Conservation (phyloP, 2,888 invertebrate genomes). For the Brachyptera putata region DNA sequence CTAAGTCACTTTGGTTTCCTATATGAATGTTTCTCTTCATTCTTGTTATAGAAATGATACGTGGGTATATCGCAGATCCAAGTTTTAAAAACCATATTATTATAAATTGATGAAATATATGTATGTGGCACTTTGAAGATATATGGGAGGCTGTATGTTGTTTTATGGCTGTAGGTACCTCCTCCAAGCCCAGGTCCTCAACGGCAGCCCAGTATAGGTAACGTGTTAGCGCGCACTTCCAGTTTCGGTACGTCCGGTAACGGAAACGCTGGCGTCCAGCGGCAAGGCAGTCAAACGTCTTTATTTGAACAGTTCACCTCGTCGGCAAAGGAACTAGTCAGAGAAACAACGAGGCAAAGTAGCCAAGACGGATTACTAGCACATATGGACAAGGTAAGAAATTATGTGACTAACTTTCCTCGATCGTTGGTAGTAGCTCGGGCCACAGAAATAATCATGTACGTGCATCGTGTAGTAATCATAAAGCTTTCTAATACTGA, state of each 20-base stretch:
- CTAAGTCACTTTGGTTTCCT: no score
- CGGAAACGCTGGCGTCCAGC: slow-evolving; percentile 47
- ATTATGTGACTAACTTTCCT: slow-evolving; percentile 18
- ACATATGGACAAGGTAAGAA: slow-evolving; percentile 80
- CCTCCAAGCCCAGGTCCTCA: slow-evolving; percentile 53
- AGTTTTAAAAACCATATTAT: no score
- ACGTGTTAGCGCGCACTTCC: slow-evolving; percentile 58
- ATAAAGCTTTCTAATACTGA: no score
- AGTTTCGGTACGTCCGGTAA: slow-evolving; percentile 55
- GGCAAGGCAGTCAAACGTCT: slow-evolving; percentile 80
- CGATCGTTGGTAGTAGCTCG: no score
- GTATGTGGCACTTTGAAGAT: no score
- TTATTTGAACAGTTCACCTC: slow-evolving; percentile 82
- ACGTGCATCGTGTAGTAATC: no score
- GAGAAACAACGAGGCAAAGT: slow-evolving; percentile 82
- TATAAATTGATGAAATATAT: no score
- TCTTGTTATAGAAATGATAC: no score
- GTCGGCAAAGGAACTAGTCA: slow-evolving; percentile 83
- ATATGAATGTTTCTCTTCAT: no score
- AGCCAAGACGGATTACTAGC: slow-evolving; percentile 85
- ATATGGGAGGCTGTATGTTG: no score
- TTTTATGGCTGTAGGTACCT: slow-evolving; percentile 44
- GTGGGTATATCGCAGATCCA: no score
- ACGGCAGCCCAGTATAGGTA: slow-evolving; percentile 58
- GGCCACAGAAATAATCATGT: no score